Evolutionary conservation across 23 tunicate species (phyloP), one percentile per base, ranked within the genome.

Genomic region (Ciona savignyi): DNA sequence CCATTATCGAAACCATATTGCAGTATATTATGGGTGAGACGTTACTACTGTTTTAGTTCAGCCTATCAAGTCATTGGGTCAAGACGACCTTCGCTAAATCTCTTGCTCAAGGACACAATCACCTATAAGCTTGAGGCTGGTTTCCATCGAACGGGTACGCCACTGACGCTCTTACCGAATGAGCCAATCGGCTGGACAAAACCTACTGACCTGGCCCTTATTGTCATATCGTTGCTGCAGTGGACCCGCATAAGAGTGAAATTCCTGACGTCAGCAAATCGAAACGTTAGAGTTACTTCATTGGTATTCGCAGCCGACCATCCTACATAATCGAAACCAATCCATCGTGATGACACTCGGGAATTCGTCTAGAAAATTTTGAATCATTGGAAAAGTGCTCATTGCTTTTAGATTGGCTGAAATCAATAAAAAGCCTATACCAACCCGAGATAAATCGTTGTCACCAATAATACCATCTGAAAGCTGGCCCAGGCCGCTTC

Each of bases 261-360:
- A 23, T 82, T 82, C 21, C 84, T 65, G 67, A 73, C 70, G 0
- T 65, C 83, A 35, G 67, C 83, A 62, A 88, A 88, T n/a, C 34
- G 76, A 73, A 88, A 88, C 60, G 70, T 73, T 60, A 88, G 51
- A 15, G 73, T 73, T 3, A 88, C 80, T 33, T 71, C 33, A 31
- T 71, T 63, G 9, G 56, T 6, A 6, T 42, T 42, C 34, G 71
- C 27, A 20, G 30, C 26, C 0, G 79, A 28, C 96, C 96, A 88
- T 1, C 87, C 96, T 1, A 88, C 96, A 67, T 81, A 88, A 77
- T 88, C 96, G 77, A 65, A 88, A 15, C 96, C 96, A 34, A 70
- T 73, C 2, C 75, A 11, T 4, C 67, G 67, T 11, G 49, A 25
- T 66, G 26, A 25, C 28, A 25, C 67, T 9, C 67, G 67, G 26